Evolutionary conservation across 2,113 vertebrate genomes (phyloP).

Genomic region (Microtus pennsylvanicus): DNA sequence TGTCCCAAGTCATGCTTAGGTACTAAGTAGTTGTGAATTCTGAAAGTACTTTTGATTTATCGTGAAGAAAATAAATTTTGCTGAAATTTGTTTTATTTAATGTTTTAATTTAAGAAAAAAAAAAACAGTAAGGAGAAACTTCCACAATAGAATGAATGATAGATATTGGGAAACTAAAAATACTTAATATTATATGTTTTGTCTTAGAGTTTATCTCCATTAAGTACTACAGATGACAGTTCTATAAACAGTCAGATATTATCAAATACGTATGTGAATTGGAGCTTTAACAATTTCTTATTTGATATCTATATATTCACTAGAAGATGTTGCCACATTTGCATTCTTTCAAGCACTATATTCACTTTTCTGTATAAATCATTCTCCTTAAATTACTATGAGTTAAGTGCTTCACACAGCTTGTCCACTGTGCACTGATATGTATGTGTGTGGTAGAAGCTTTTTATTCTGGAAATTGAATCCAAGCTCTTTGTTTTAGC

Average conservation of each 20-base stretch:
- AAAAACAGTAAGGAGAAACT: background rate
- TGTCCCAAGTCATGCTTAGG: background rate
- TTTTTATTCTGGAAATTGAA: slow-evolving; percentile 1
- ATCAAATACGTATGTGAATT: background rate
- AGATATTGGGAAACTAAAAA: background rate
- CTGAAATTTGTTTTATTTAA: background rate
- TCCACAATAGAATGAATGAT: background rate
- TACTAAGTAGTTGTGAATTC: background rate
- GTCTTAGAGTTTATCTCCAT: background rate
- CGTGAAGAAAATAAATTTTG: background rate
- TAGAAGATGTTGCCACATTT: background rate
- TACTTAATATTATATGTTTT: background rate
- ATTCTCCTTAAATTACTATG: background rate
- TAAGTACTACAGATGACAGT: background rate
- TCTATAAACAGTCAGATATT: background rate
- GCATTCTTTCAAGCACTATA: background rate
- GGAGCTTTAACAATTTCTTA: background rate
- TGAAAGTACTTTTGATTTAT: background rate
- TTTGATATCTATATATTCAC: background rate
- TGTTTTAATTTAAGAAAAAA: background rate
- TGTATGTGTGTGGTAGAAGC: background rate
- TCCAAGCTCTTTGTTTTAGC: background rate
- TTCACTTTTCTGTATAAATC: background rate
- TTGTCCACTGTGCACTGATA: background rate
- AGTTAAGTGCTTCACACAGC: background rate